Evolutionary conservation across 1,140 invertebrate species (phyloP), one percentile per base, ranked within the genome.

Genomic region (Drosophila orena): DNA sequence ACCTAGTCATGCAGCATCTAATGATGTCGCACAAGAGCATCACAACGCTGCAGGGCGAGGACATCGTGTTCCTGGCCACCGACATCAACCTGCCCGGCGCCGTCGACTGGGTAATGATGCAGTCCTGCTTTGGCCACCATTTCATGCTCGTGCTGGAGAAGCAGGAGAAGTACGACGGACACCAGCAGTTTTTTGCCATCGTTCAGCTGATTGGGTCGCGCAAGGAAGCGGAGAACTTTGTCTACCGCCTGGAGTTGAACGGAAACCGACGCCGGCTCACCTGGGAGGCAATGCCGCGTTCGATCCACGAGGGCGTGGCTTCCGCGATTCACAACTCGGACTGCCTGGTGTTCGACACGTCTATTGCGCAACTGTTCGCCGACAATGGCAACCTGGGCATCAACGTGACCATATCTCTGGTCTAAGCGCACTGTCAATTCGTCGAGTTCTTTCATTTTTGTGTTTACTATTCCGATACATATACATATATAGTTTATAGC

Each of bases 61-160:
- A 99, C 92, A 99, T 99, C 90, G 99, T 99, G 42, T 99, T 99
- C 93, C 94, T 99, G 76, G 99, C 99, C 2, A 99, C 99, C 42
- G 99, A 99, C 93, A 99, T 99, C 54, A 99, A 99, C 93, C 94
- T 99, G 71, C 98, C 98, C 50, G 99, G 99, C 62, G 99, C 99
- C 59, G 99, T 99, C 2, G 99, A 99, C 92, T 99, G 99, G 99
- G 99, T 99, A 0, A 99, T 99, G 99, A 99, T 99, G 98, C 99
- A 99, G 92, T 98, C 98, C 10, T 99, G 99, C 93, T 99, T 99
- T 93, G 97, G 97, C 57, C 98, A 99, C 92, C 97, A 99, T 93
- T 99, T 99, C 92, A 99, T 99, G 98, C 94, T 99, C 60, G 98
- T 99, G 15, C 94, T 99, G 27, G 99, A 99, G 93, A 99, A 99